Evolutionary conservation across 2,113 vertebrate genomes (phyloP).

Genomic region (Edolisoma coerulescens): DNA sequence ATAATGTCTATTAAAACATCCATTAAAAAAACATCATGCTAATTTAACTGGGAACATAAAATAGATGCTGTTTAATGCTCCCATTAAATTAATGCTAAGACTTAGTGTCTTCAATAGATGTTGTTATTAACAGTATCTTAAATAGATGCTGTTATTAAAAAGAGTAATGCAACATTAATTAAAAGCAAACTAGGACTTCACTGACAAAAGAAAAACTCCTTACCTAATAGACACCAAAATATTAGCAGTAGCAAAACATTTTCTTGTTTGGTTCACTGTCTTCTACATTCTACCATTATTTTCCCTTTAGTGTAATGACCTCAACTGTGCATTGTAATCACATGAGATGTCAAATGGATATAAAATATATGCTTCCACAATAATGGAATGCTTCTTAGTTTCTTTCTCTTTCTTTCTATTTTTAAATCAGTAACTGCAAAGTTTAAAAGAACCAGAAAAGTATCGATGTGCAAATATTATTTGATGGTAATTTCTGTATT

Average conservation of each 20-base stretch:
- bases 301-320: not conserved
- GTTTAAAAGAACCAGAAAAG: not conserved
- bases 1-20: slow-evolving; percentile 69
- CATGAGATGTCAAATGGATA: not conserved
- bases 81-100: slow-evolving; percentile 65
- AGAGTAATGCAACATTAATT: slow-evolving; percentile 63
- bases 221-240: not conserved
- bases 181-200: slow-evolving; percentile 15
- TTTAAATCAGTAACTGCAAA: not conserved
- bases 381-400: not conserved
- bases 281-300: not conserved
- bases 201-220: slow-evolving; percentile 13
- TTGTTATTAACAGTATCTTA: slow-evolving; percentile 35
- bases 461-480: not conserved
- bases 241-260: not conserved
- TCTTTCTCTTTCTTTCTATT: not conserved
- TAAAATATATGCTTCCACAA: not conserved
- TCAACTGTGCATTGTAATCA: not conserved
- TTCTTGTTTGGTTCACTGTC: not conserved
- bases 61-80: slow-evolving; percentile 57
- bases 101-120: slow-evolving; percentile 50
- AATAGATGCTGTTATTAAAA: slow-evolving; percentile 49
- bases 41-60: slow-evolving; percentile 69
- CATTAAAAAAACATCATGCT: slow-evolving; percentile 72
- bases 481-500: not conserved